A percentile compares a stretch with the other conserved stretches of the same genome.
Evolutionary conservation across 1,140 invertebrate species (phyloP).

Genomic region (Drosophila subobscura): DNA sequence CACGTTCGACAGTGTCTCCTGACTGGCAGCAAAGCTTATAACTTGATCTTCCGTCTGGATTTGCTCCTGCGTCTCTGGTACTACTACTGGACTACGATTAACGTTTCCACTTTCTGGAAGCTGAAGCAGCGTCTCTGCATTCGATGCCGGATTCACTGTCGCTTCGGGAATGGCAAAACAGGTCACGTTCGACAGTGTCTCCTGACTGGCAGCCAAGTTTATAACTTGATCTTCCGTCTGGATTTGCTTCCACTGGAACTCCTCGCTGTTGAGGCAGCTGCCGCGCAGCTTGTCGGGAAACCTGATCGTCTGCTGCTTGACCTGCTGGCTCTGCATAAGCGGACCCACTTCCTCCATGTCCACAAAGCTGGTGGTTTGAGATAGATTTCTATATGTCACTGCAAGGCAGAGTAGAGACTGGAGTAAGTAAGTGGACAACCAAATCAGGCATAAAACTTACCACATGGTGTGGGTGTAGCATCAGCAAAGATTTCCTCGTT

Average conservation of each 20-base stretch:
- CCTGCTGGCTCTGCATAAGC: background rate
- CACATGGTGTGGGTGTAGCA: background rate
- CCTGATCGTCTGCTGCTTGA: constrained; percentile 20
- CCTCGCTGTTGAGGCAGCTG: background rate
- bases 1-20: constrained; percentile 2
- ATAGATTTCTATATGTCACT: too few species aligned
- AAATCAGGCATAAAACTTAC: background rate
- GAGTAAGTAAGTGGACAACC: too few species aligned
- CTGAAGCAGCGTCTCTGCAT: too few species aligned
- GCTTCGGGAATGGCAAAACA: constrained; percentile 18
- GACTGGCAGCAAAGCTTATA: constrained; percentile 6
- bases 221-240: constrained; percentile 10
- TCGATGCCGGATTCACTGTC: too few species aligned
- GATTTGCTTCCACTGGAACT: constrained; percentile 18
- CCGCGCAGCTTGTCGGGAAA: constrained; percentile 22
- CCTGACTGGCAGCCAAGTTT: constrained; percentile 6
- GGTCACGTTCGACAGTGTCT: background rate
- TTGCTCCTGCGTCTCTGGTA: too few species aligned
- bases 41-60: constrained; percentile 12
- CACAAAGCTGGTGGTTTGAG: constrained; percentile 20
- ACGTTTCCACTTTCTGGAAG: too few species aligned
- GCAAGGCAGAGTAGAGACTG: too few species aligned
- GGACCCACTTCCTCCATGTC: constrained; percentile 21
- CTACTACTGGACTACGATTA: too few species aligned
- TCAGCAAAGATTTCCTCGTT: background rate